A percentile compares a stretch with the other conserved stretches of the same genome.
phyloP scores from a whole-genome alignment of 2,113 vertebrate species.

The Anser brachyrhynchus region DNA sequence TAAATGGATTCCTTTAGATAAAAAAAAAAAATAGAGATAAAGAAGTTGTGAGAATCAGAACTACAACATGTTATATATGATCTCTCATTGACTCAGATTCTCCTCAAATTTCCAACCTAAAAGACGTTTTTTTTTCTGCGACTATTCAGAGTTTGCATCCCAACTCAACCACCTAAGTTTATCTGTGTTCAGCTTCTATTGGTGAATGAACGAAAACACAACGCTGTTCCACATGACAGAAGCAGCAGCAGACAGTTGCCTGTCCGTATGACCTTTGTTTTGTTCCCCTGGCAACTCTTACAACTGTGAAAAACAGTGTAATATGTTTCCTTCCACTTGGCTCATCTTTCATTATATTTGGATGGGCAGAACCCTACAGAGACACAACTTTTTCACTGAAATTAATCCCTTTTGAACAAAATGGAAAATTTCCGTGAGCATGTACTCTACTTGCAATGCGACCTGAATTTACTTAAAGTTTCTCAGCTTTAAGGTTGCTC shows the following conservation, averaged over 20 bases:
- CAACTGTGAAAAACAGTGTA: background rate
- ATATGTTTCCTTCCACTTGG: background rate
- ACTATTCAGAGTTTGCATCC: background rate
- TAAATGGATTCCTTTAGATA: constrained; percentile 85
- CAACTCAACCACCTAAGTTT: background rate
- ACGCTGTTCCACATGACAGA: background rate
- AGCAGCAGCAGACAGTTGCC: background rate
- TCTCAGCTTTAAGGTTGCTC: background rate
- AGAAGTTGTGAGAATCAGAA: background rate
- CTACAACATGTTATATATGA: background rate
- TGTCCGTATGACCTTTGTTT: background rate
- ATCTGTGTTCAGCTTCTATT: background rate
- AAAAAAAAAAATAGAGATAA: background rate
- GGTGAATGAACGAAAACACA: background rate
- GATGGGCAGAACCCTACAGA: background rate
- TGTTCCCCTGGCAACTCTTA: background rate
- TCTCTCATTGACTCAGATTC: background rate
- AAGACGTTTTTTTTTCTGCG: background rate
- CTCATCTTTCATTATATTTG: background rate
- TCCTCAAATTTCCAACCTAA: background rate
- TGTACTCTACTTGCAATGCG: background rate
- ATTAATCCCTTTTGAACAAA: background rate
- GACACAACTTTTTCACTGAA: background rate
- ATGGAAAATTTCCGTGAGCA: background rate
- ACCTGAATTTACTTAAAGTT: background rate